Conservation (phyloP, 2,888 invertebrate species). For the Erebia ligea region DNA sequence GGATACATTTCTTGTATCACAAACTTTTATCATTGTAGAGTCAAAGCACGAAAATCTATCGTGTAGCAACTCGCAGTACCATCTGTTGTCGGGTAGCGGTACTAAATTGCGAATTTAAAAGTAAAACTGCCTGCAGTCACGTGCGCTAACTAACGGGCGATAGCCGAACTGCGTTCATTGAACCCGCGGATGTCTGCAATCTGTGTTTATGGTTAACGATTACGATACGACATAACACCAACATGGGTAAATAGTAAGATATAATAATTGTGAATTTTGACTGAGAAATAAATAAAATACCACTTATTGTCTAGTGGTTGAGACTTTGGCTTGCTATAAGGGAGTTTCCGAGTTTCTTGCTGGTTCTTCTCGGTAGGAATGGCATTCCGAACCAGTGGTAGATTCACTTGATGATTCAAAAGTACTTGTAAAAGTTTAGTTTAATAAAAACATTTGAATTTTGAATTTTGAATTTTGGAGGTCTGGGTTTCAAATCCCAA, state of each 20-base stretch:
- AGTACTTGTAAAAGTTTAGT: too few relatives aligned
- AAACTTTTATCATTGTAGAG: not conserved
- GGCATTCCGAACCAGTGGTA: too few relatives aligned
- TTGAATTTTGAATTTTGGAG: too few relatives aligned
- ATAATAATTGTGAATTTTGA: too few relatives aligned
- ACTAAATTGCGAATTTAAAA: conserved; percentile 74
- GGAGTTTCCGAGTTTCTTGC: too few relatives aligned
- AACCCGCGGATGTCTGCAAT: conserved; percentile 48
- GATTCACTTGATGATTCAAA: too few relatives aligned
- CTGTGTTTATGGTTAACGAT: conserved; percentile 29
- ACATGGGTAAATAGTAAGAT: not conserved
- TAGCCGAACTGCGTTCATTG: conserved; percentile 74
- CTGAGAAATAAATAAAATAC: too few relatives aligned
- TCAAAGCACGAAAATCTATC: not conserved
- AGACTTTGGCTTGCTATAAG: too few relatives aligned
- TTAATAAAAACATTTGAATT: too few relatives aligned
- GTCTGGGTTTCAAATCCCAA: too few relatives aligned
- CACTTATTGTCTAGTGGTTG: too few relatives aligned
- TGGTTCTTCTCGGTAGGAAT: too few relatives aligned
- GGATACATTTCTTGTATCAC: not conserved
- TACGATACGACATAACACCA: conserved; percentile 24
- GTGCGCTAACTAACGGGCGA: conserved; percentile 75
- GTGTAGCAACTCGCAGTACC: conserved; percentile 49
- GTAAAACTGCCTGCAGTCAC: conserved; percentile 71
- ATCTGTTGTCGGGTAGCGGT: conserved; percentile 73